These are phyloP conservation scores for Gymnoscopelus braueri DNA, from an alignment of 2,797 vertebrate species.

Conservation along the genomic window DNA sequence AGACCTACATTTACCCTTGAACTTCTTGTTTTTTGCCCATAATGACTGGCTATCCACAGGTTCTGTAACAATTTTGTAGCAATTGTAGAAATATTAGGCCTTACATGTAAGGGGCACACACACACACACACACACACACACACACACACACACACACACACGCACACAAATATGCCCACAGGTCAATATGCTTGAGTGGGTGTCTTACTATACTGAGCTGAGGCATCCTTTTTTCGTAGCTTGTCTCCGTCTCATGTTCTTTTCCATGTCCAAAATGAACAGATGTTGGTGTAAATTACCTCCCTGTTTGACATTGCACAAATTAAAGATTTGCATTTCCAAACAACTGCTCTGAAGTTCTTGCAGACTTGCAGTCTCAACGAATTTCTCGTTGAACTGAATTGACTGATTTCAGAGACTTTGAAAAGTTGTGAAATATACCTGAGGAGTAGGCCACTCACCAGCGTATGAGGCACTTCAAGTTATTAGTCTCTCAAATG, in stretches of 20 bases:
- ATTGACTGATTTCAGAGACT: not conserved
- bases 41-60: too few relatives aligned
- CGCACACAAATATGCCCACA: not conserved
- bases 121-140: slow-evolving; percentile 21
- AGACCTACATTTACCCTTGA: too few relatives aligned
- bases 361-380: slow-evolving; percentile 28
- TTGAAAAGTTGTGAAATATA: not conserved
- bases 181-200: slow-evolving; percentile 14
- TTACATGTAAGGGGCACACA: not conserved
- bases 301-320: slow-evolving; percentile 88
- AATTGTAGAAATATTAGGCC: too few relatives aligned
- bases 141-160: slow-evolving; percentile 15
- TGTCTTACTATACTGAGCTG: slow-evolving; percentile 28
- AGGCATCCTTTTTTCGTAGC: slow-evolving; percentile 74
- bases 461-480: not conserved
- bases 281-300: slow-evolving; percentile 97
- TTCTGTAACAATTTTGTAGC: too few relatives aligned
- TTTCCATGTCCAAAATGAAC: slow-evolving; percentile 91
- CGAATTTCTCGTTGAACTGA: slow-evolving; percentile 21
- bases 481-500: not conserved
- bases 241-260: slow-evolving; percentile 84
- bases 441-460: not conserved
- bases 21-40: too few relatives aligned
- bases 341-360: slow-evolving; percentile 77
- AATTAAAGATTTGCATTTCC: slow-evolving; percentile 94